phyloP scores from a whole-genome alignment of 2,113 vertebrate genomes.

The Mustela lutreola region DNA sequence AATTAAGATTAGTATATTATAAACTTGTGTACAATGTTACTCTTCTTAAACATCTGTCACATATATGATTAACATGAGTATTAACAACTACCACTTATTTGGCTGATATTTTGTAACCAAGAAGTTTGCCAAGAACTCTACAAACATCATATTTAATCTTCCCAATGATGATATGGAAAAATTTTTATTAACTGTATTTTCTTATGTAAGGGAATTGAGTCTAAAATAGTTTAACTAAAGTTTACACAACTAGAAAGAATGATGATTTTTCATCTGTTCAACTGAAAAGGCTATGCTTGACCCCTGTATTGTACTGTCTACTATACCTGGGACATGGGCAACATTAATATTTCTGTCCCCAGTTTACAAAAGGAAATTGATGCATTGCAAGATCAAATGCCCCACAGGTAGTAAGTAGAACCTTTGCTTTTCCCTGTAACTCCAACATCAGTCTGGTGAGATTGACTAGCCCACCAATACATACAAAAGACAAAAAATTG shows the following conservation, averaged over 20 bases:
- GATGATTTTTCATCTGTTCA: neutral
- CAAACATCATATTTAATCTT: slow-evolving; percentile 1
- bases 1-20: neutral
- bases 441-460: neutral
- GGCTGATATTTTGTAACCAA: neutral
- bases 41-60: neutral
- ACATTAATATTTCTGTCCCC: neutral
- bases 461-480: neutral
- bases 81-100: neutral
- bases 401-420: neutral
- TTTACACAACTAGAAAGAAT: neutral
- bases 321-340: neutral
- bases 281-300: neutral
- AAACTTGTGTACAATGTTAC: neutral
- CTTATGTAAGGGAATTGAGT: neutral
- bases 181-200: neutral
- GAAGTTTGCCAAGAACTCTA: neutral
- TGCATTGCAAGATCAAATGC: neutral
- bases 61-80: neutral
- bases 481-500: neutral
- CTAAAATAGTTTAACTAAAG: neutral
- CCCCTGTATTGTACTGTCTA: neutral
- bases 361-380: neutral
- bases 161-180: neutral
- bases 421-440: neutral